Evolutionary conservation across 2,113 vertebrate species (phyloP), one percentile per base, ranked within the genome.

Genomic region (Suncus etruscus): DNA sequence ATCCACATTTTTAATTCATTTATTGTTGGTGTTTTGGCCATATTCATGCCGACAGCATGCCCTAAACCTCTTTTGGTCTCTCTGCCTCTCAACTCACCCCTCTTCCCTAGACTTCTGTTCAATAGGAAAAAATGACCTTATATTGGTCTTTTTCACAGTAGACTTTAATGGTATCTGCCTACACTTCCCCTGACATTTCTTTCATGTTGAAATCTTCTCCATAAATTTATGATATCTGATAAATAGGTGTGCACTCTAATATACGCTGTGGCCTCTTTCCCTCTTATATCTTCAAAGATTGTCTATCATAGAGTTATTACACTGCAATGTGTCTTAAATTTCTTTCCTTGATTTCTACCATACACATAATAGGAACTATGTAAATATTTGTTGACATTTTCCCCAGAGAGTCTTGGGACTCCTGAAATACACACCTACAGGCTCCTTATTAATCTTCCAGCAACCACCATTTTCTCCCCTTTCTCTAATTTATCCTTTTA

Each of bases 1-100:
- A 85, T 87, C 39, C 39, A 91, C 66, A 76, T 95, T 51, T 94
- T 94, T 95, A 95, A 94, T 94, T 94, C 90, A 95, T 92, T 89
- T 95, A 61, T 89, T 94, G 90, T 89, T 96, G 70, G 81, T 90
- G 90, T 61, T 91, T 92, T 83, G 70, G 82, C 69, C 74, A 83
- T 92, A 91, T 90, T 94, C 76, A 90, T 82, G 75, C 75, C 87
- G 79, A 94, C 90, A 65, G 80, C 51, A 63, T 87, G 72, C 91
- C 48, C 75, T 84, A 93, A 92, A 76, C 48, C 39, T 87, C 90
- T 93, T 86, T 65, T 89, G 9, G 18, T 90, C 61, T 91, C 84
- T 87, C 76, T 76, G 61, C 61, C 48, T 94, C 83, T 73, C 66
- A 68, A 25, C 27, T 82, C 86, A 48, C 11, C 61, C 27, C 29